phyloP scores from a whole-genome alignment of 2,888 invertebrate genomes.

The Drosophila koepferae region DNA sequence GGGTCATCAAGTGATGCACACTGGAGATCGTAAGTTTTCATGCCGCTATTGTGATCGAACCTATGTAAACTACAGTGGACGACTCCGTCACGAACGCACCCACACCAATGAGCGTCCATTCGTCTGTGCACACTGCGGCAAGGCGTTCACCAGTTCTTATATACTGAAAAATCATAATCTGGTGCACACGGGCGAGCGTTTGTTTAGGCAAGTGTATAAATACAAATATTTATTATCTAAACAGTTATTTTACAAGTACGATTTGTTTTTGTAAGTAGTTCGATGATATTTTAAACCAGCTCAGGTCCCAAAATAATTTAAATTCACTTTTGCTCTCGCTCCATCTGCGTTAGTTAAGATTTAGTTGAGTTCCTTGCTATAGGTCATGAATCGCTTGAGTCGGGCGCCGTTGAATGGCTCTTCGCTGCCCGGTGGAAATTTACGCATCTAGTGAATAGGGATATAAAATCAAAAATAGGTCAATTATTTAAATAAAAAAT shows the following conservation, averaged over 20 bases:
- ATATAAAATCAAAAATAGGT: conserved; percentile 17
- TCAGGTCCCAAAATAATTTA: conserved; percentile 14
- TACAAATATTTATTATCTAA: conserved; percentile 1
- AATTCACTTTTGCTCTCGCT: background rate
- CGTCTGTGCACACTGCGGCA: conserved; percentile 73
- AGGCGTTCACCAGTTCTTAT: conserved; percentile 79
- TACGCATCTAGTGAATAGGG: conserved; percentile 87
- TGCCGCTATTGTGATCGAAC: conserved; percentile 76
- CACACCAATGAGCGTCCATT: conserved; percentile 82
- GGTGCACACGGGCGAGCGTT: conserved; percentile 79
- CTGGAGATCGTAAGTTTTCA: conserved; percentile 77
- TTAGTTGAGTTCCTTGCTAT: conserved; percentile 84
- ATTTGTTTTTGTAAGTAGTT: background rate
- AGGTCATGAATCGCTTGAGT: conserved; percentile 86
- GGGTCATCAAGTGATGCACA: conserved; percentile 79
- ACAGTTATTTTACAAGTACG: background rate
- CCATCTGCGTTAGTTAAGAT: background rate
- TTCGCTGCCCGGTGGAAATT: conserved; percentile 89
- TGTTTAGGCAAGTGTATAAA: conserved; percentile 65
- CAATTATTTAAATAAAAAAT: background rate
- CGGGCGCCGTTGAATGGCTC: conserved; percentile 86
- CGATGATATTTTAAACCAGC: conserved; percentile 8
- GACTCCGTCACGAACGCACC: conserved; percentile 78
- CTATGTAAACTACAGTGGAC: conserved; percentile 78
- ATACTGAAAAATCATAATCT: conserved; percentile 82